These are phyloP conservation scores for Choloepus hoffmanni DNA, from an alignment of 2,113 vertebrate species.

Conservation along the genomic window DNA sequence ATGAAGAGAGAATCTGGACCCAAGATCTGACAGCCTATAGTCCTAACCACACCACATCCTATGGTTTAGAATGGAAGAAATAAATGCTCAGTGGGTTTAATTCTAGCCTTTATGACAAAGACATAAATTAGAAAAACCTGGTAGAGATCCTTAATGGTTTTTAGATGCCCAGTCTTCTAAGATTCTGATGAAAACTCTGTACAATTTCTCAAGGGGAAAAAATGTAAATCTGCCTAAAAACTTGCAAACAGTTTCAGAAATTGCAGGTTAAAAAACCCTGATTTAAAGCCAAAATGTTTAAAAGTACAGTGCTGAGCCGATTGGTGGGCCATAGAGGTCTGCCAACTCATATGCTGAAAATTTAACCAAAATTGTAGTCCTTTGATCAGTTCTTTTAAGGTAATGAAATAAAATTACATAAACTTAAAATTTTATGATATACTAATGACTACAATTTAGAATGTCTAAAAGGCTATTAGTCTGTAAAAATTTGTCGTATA, in stretches of 20 bases:
- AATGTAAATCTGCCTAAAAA: background rate
- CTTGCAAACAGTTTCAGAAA: background rate
- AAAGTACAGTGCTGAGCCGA: background rate
- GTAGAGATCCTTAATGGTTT: background rate
- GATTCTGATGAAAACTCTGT: background rate
- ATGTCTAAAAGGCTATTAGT: slow-evolving; percentile 21
- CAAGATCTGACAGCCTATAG: background rate
- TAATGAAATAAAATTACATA: slow-evolving; percentile 14
- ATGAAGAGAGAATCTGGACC: background rate
- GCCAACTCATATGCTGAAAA: background rate
- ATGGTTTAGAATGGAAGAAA: background rate
- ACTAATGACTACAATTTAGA: background rate
- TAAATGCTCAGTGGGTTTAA: background rate
- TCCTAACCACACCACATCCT: background rate
- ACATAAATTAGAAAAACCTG: slow-evolving; percentile 3
- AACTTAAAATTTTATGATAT: slow-evolving; percentile 16
- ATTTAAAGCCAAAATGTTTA: background rate
- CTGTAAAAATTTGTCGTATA: slow-evolving; percentile 23
- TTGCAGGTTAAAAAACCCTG: background rate
- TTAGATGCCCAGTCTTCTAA: background rate
- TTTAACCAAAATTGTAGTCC: background rate
- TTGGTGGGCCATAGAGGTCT: background rate
- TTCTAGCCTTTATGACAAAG: background rate
- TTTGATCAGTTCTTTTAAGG: slow-evolving; percentile 34
- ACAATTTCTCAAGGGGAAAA: background rate